Evolutionary conservation across 2,888 invertebrate genomes (phyloP), one percentile per base, ranked within the genome.

Genomic region (Agriotes lineatus): DNA sequence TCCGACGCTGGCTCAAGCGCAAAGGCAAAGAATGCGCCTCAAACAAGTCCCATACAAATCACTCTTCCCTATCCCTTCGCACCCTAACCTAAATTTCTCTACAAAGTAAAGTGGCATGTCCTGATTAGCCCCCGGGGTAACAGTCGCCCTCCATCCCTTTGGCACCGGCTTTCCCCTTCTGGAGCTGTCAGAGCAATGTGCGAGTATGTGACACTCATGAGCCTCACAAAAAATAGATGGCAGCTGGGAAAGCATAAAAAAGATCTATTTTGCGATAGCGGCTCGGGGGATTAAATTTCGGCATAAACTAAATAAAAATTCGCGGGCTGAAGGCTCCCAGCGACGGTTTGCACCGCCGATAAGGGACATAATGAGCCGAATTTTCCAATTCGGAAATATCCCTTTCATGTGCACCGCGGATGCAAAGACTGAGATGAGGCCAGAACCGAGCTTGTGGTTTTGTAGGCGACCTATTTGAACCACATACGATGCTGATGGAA

Each of bases 61-160:
- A 59, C 66, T 37, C 45, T 56, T 39, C 58, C 69, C 54, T 35
- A 62, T 67, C 67, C 66, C 64, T 67, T 62, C 68, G 65, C 71
- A 67, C 75, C 75, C 75, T 67, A 74, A 70, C 71, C 72, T 67
- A 72, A 71, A 71, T 72, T 75, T 75, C 70, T 61, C 60, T 72
- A 62, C 58, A 71, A 70, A 79, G 78, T 79, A 80, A 80, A 81
- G 80, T 80, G 80, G 78, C 79, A 76, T 79, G 78, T 79, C 77
- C 78, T 81, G 80, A 81, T 81, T 81, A 80, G 78, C 75, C 78
- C 78, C 75, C 65, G 74, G 80, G 78, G 78, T 75, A 69, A 72
- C 73, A 73, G 75, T 73, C 70, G 67, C 67, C n/a, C n/a, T n/a
- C 61, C 67, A 30, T 33, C 33, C 44, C 59, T 60, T 63, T 63